A percentile compares a stretch with the other conserved stretches of the same genome.
Evolutionary conservation across 2,797 vertebrate genomes (phyloP).

Genomic region (Centroberyx gerrardi): DNA sequence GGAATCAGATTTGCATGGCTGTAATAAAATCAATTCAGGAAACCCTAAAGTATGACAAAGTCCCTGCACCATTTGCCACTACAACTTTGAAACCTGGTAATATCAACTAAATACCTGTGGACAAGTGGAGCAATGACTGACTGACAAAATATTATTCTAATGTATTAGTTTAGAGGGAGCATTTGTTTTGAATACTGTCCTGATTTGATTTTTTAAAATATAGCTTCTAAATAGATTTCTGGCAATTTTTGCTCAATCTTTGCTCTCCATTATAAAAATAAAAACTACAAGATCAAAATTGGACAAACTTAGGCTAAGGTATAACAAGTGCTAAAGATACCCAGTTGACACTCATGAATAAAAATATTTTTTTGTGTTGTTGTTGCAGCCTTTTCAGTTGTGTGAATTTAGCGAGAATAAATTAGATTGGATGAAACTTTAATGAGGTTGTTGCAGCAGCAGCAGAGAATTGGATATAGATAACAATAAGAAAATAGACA

Average conservation of each 20-base stretch:
- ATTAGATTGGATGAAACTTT: constrained; percentile 60
- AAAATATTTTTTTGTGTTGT: constrained; percentile 26
- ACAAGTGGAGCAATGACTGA: background rate
- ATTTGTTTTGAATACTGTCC: background rate
- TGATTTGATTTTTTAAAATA: constrained; percentile 4
- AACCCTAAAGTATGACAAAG: constrained; percentile 3
- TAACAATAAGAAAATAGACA: constrained; percentile 43
- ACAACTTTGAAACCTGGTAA: background rate
- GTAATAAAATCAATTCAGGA: constrained; percentile 20
- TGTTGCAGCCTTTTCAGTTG: constrained; percentile 24
- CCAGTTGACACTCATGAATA: constrained; percentile 26
- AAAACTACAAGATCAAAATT: constrained; percentile 8
- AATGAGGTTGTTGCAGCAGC: constrained; percentile 55
- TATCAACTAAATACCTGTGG: background rate
- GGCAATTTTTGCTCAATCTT: background rate
- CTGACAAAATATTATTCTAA: background rate
- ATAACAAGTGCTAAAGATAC: constrained; percentile 1
- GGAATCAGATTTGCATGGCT: constrained; percentile 22
- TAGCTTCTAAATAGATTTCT: background rate
- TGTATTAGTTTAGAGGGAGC: background rate
- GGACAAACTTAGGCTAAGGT: background rate
- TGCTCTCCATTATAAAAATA: background rate
- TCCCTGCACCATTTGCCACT: background rate
- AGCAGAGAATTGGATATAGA: constrained; percentile 23
- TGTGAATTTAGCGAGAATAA: constrained; percentile 44